Evolutionary conservation across 2,113 vertebrate species (phyloP).

Genomic region (Grammomys dolichurus): DNA sequence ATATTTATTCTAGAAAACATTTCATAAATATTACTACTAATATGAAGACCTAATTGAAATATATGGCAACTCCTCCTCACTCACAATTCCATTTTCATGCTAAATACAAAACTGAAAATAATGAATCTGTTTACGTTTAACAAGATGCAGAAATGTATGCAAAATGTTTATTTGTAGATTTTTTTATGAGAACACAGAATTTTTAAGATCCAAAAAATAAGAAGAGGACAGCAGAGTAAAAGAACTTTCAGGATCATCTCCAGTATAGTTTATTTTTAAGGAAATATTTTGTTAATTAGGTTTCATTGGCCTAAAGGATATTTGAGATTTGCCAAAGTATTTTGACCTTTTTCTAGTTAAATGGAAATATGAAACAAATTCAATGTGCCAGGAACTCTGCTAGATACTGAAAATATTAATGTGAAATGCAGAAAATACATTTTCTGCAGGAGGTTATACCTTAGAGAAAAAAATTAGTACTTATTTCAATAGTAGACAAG

Average conservation of each 20-base stretch:
- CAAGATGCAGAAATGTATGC: not conserved
- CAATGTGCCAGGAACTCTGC: not conserved
- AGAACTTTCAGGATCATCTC: not conserved
- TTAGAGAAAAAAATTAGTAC: not conserved
- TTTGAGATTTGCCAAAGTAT: conserved; percentile 11
- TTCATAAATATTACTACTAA: not conserved
- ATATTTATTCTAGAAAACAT: not conserved
- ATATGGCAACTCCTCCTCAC: not conserved
- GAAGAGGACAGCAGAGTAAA: too few relatives aligned
- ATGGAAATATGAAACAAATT: not conserved
- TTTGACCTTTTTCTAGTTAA: conserved; percentile 52
- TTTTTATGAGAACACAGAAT: not conserved
- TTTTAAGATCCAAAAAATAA: not conserved
- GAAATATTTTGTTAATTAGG: conserved; percentile 31
- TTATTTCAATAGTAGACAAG: not conserved
- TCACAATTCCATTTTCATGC: not conserved
- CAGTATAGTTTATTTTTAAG: conserved; percentile 31
- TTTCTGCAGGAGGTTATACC: not conserved
- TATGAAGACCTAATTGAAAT: not conserved
- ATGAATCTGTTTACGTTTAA: not conserved
- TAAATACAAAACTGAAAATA: not conserved
- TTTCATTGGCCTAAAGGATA: not conserved
- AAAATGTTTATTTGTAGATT: not conserved
- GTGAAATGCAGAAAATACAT: conserved; percentile 11
- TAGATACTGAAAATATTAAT: conserved; percentile 16